Conservation (phyloP, 2,113 vertebrate species). For the Cyanoramphus novaezelandiae region DNA sequence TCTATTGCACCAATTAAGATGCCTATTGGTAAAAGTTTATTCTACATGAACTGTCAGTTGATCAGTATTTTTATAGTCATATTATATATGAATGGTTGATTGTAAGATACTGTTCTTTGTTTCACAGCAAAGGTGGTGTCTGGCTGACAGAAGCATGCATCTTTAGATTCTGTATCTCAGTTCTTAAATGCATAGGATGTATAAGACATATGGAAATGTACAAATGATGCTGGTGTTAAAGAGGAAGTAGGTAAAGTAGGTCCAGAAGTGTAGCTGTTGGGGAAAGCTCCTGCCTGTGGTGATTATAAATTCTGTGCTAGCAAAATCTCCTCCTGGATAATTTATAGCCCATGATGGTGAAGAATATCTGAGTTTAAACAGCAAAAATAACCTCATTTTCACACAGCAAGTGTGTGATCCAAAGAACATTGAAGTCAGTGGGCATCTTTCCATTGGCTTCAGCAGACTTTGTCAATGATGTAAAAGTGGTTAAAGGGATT, state of each 20-base stretch:
- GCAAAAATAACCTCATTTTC: background rate
- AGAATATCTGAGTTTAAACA: background rate
- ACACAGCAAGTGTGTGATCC: background rate
- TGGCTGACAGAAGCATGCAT: background rate
- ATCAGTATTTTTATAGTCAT: background rate
- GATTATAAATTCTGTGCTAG: background rate
- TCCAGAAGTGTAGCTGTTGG: background rate
- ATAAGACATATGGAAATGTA: background rate
- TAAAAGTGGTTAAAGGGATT: constrained; percentile 13
- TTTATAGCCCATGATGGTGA: background rate
- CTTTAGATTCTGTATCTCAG: background rate
- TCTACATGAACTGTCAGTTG: background rate
- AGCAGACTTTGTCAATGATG: background rate
- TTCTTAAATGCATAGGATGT: background rate
- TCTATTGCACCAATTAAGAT: background rate
- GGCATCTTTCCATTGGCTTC: constrained; percentile 19
- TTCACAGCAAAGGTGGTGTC: background rate
- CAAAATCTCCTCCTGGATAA: background rate
- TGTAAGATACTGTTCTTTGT: background rate
- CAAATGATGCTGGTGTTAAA: background rate
- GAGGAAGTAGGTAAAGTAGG: background rate
- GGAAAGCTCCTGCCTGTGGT: background rate
- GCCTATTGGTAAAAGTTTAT: background rate
- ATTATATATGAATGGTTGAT: background rate
- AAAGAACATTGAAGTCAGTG: background rate